Evolutionary conservation across 2,888 invertebrate genomes (phyloP), one percentile per base, ranked within the genome.

Genomic region (Petrolisthes manimaculis): DNA sequence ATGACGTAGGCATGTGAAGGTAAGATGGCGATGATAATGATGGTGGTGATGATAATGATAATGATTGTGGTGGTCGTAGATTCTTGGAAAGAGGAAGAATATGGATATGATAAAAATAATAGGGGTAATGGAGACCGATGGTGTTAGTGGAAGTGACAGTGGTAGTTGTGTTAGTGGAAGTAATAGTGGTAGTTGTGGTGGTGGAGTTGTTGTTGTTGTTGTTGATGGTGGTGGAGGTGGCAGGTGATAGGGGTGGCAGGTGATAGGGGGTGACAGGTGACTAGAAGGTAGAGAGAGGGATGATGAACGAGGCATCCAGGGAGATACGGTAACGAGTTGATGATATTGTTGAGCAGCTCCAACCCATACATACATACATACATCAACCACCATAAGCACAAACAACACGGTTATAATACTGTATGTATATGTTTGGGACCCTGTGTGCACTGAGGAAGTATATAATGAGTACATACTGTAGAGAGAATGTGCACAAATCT

Each of bases 121-220:
- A 12, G 82, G 12, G 82, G 51, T 51, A 53, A 69, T 69, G 67
- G 18, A 5, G 6, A n/a, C 18, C 55, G 14, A 37, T 61, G 80
- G 61, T 80, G 80, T 9, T 80, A 56, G 37, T 80, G 61, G 56
- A 56, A 18, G 51, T 71, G 14, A 21, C 21, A 53, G 80, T 61
- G 80, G 54, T 80, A 56, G 79, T 79, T 54, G 80, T 80, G 82
- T 18, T 82, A 53, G 51, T 61, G 61, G 61, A 61, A 4, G 6
- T 82, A n/a, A 69, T 61, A 37, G 37, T 18, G 4, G 37, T 77
- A 12, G n/a, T 77, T 12, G 71, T 71, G n/a, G 12, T n/a, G n/a
- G 71, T 71, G 71, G n/a, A n/a, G 71, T n/a, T 71, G 71, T 14
- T 71, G 3, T 8, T 24, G 2, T 9, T 61, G 61, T 9, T 61